Base-by-base conservation (phyloP, 2,113 vertebrate genomes). In the Lasiurus borealis region DNA sequence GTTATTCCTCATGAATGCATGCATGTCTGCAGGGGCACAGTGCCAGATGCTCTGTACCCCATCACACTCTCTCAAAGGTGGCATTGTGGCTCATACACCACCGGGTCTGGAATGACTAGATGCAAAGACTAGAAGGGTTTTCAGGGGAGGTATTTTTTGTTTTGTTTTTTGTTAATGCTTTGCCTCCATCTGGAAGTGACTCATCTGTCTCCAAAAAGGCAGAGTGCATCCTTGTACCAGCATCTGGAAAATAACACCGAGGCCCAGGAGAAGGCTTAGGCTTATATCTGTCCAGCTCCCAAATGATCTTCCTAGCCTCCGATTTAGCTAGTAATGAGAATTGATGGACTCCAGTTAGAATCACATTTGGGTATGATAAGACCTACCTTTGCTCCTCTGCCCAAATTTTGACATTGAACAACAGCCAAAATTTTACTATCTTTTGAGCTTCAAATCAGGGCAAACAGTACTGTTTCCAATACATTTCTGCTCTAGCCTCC, bases 401-500 rank as follows among this genome's bases (percentile, higher is more conserved):
- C 90, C 86, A 95, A 88, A 88, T 78, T 95, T 88, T 92, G 88
- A 95, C 88, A 50, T 80, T 88, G 77, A 96, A 93, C 4, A 27
- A 48, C 54, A 75, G 91, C 88, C 94, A 96, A 85, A 73, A 78
- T 91, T 50, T 59, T 57, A 64, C 34, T 96, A 0, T 57, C 44
- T 76, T 71, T 88, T 78, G 78, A 97, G 85, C 50, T 34, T 44
- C 27, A 95, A 88, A 64, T 83, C 59, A 71, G 46, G 75, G 81
- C 29, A 88, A 84, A 92, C 15, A 18, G 36, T 85, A 69, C 91
- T 34, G 52, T 83, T 92, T 93, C 87, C 85, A 90, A 57, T 1
- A 31, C 27, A n/a, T 92, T 92, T 96, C 76, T 89, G 14, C 25
- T 36, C 71, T 31, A 76, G 4, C 16, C 8, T 52, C n/a, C 44